phyloP scores from a whole-genome alignment of 2,113 vertebrate species.

The Gopherus evgoodei region DNA sequence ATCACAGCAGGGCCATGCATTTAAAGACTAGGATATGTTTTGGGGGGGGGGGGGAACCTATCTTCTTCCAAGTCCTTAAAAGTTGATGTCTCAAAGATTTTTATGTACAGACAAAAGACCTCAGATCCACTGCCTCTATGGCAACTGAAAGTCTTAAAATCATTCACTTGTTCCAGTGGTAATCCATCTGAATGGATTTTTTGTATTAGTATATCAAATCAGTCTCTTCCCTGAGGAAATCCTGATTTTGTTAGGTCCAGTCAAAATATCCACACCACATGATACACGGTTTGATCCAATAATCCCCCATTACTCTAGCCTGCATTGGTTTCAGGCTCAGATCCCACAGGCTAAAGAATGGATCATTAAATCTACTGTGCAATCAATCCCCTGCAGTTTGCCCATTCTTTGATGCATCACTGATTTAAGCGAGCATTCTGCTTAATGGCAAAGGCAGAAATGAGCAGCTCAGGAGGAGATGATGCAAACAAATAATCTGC shows the following conservation, averaged over 20 bases:
- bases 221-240: constrained; percentile 69
- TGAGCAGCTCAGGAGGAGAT: not conserved
- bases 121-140: constrained; percentile 52
- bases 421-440: constrained; percentile 48
- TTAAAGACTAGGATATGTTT: constrained; percentile 34
- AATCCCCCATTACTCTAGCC: constrained; percentile 72
- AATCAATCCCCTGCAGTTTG: constrained; percentile 62
- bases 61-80: not conserved
- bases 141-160: constrained; percentile 64
- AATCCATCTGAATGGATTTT: constrained; percentile 71
- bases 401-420: constrained; percentile 12
- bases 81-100: constrained; percentile 38
- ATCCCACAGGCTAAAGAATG: constrained; percentile 73
- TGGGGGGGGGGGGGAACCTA: not conserved
- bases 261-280: constrained; percentile 57
- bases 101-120: constrained; percentile 23
- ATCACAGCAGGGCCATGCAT: constrained; percentile 34
- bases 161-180: constrained; percentile 67
- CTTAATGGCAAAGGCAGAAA: not conserved
- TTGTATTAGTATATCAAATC: constrained; percentile 65
- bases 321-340: constrained; percentile 49
- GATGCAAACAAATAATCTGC: not conserved
- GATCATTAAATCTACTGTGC: constrained; percentile 70
- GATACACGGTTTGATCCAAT: constrained; percentile 64
- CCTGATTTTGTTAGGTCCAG: constrained; percentile 53